A percentile compares a stretch with the other conserved stretches of the same genome.
Conservation (phyloP, 2,797 vertebrate genomes). For the Apogon talboti region DNA sequence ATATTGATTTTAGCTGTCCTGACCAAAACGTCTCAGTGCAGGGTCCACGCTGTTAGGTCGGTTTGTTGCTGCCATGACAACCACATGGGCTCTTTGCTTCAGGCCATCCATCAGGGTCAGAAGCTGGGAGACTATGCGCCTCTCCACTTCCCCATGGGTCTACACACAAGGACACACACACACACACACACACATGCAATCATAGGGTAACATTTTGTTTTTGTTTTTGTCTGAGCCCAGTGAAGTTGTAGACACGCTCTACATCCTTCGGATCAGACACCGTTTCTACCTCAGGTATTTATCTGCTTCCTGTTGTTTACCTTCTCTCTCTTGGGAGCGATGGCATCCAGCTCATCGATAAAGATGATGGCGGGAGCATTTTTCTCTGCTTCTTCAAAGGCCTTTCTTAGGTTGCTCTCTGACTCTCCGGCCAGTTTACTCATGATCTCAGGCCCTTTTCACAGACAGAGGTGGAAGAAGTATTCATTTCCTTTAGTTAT, state of each 20-base stretch:
- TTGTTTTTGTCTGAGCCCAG: too few relatives aligned
- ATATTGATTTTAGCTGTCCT: too few relatives aligned
- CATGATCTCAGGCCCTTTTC: slow-evolving; percentile 97
- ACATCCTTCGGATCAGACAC: too few relatives aligned
- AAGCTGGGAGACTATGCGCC: slow-evolving; percentile 97
- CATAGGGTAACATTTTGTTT: too few relatives aligned
- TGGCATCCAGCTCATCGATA: slow-evolving; percentile 98
- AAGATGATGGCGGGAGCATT: slow-evolving; percentile 99
- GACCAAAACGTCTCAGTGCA: slow-evolving; percentile 95
- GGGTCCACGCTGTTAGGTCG: slow-evolving; percentile 99
- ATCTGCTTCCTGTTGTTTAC: slow-evolving; percentile 69
- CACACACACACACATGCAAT: slow-evolving; percentile 1
- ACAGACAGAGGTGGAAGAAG: too few relatives aligned
- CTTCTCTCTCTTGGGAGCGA: slow-evolving; percentile 99
- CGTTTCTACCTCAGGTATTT: too few relatives aligned
- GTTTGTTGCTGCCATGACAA: slow-evolving; percentile 99
- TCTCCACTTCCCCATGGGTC: slow-evolving; percentile 98
- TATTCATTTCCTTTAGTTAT: too few relatives aligned
- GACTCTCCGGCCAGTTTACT: slow-evolving; percentile 98
- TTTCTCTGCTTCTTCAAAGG: slow-evolving; percentile 98
- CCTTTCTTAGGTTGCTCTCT: slow-evolving; percentile 98
- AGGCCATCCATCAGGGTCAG: slow-evolving; percentile 98
- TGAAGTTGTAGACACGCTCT: too few relatives aligned
- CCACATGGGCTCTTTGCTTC: slow-evolving; percentile 97
- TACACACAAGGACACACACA: slow-evolving; percentile 49